Evolutionary conservation across 2,113 vertebrate genomes (phyloP).

Genomic region (Pogona vitticeps): DNA sequence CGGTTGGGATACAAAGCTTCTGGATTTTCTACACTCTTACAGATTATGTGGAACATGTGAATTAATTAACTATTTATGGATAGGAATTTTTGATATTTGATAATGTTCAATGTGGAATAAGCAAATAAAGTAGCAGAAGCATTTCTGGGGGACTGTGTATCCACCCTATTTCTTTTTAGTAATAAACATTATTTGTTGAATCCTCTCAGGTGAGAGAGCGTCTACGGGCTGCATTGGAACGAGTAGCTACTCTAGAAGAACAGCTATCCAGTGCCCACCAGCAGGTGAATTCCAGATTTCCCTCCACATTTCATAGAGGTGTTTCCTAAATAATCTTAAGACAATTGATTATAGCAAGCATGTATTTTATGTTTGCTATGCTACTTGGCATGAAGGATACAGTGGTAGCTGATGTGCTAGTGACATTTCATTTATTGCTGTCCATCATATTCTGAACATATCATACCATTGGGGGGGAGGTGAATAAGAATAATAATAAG

Average conservation of each 20-base stretch:
- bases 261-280: conserved; percentile 87
- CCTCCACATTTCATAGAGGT: rapidly evolving
- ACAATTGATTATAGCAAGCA: not conserved
- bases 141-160: not conserved
- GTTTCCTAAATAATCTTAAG: rapidly evolving
- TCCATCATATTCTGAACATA: not conserved
- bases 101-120: not conserved
- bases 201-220: conserved; percentile 89
- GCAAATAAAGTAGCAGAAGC: not conserved
- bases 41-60: not conserved
- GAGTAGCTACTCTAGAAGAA: conserved; percentile 90
- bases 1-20: not conserved
- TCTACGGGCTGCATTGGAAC: conserved; percentile 89
- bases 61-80: not conserved
- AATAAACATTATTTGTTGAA: conserved; percentile 1
- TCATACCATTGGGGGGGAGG: not conserved
- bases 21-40: not conserved
- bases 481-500: not conserved
- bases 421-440: not conserved
- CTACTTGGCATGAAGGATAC: not conserved
- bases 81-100: not conserved
- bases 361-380: too few species aligned
- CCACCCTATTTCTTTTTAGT: not conserved
- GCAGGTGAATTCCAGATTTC: conserved; percentile 79
- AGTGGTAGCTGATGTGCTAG: not conserved